Base-by-base conservation (phyloP, 2,113 vertebrate genomes). In the Marmota monax region DNA sequence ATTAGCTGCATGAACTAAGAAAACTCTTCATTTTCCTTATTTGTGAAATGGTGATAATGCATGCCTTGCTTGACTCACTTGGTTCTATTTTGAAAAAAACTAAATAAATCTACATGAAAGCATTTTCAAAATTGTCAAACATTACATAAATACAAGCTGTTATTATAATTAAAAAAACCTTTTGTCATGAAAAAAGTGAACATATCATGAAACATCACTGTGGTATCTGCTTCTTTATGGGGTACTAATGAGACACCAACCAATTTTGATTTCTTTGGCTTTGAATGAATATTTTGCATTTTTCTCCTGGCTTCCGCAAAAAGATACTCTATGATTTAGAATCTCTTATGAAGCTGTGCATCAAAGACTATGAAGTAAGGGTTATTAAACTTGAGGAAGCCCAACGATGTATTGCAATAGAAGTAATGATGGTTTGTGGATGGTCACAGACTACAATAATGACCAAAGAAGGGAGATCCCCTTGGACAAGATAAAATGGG, bases 61-160 rank as follows among this genome's bases (percentile, higher is more conserved):
- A 77, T 79, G 72, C 32, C 29, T 89, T 74, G 5, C 12, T 92
- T 89, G 20, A 32, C 16, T 84, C 8, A 67, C 8, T 67, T 92
- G 27, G 4, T 94, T 96, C 37, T 92, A 88, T 92, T 97, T 96
- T 87, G 29, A 23, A 83, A 89, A 45, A n/a, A 63, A 96, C 83
- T 87, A 96, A 84, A 72, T 82, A 95, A 92, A 77, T 65, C 65
- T 80, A 88, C 53, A 39, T 25, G 3, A 72, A 94, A 95, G 23
- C 22, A 96, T 88, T 96, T 95, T 74, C 13, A 94, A 96, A 91
- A 69, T 18, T 76, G 56, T 56, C 39, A 83, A 88, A 79, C 4
- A 25, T 5, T 61, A 16, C 39, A 65, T 84, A 92, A 95, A 95
- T 83, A 95, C 27, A 95, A 94, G 53, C n/a, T 82, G 22, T 89